These are phyloP conservation scores for Dynastes hyllus DNA, from an alignment of 2,888 invertebrate species.

Conservation along the genomic window DNA sequence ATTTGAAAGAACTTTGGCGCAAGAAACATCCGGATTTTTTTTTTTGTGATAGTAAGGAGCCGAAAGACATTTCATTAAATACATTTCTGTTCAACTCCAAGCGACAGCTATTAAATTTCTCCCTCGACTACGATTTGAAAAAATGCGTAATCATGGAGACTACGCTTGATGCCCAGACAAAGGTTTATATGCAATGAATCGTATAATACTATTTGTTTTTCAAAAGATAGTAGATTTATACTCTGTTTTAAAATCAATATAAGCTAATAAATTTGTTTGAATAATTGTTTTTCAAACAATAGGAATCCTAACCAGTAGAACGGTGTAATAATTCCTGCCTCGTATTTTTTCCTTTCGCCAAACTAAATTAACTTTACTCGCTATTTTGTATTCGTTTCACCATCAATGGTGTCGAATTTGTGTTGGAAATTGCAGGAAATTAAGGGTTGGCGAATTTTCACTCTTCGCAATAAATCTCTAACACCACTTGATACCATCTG, in stretches of 20 bases:
- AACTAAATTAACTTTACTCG: background rate
- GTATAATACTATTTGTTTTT: too few relatives aligned
- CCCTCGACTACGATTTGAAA: background rate
- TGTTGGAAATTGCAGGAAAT: conserved; percentile 18
- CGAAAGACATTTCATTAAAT: conserved; percentile 20
- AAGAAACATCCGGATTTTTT: too few relatives aligned
- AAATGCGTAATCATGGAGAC: conserved; percentile 1
- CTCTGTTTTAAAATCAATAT: too few relatives aligned
- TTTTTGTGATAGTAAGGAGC: too few relatives aligned
- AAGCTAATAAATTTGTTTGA: too few relatives aligned
- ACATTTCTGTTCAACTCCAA: conserved; percentile 1
- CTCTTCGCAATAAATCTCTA: conserved; percentile 34
- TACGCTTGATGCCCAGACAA: background rate
- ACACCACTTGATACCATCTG: conserved; percentile 33
- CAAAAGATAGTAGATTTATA: too few relatives aligned
- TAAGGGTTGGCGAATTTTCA: conserved; percentile 12
- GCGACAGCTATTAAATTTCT: conserved; percentile 32
- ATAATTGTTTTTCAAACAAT: too few relatives aligned
- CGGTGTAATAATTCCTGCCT: too few relatives aligned
- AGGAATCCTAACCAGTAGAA: too few relatives aligned
- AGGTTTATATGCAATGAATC: background rate
- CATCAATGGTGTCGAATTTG: conserved; percentile 15
- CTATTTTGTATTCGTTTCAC: background rate
- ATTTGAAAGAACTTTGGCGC: too few relatives aligned
- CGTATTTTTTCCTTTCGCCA: too few relatives aligned